These are phyloP conservation scores for Talpa occidentalis DNA, from an alignment of 2,113 vertebrate genomes.

Conservation along the genomic window DNA sequence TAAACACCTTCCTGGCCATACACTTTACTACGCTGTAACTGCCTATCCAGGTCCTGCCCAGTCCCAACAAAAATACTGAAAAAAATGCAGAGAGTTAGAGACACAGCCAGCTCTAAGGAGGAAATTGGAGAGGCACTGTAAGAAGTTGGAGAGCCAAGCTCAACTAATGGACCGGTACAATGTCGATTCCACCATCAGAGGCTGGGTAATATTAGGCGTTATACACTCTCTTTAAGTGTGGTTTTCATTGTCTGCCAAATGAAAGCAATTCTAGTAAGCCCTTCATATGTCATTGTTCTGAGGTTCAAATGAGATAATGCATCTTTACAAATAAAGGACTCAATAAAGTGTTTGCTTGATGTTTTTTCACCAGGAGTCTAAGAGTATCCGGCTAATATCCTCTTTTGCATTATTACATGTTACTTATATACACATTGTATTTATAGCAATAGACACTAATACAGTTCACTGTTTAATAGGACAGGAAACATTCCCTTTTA, in stretches of 20 bases:
- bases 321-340: neutral
- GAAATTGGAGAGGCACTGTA: neutral
- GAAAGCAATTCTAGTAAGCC: neutral
- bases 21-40: neutral
- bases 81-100: neutral
- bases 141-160: neutral
- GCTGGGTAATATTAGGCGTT: neutral
- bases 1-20: neutral
- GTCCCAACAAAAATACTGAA: neutral
- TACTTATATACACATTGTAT: neutral
- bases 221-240: neutral
- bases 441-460: neutral
- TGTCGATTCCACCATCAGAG: neutral
- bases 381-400: neutral
- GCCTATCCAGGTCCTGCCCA: neutral
- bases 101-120: neutral
- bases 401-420: neutral
- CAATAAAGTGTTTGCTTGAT: neutral
- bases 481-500: neutral
- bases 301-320: neutral
- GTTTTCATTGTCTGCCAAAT: neutral
- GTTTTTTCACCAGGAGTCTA: neutral
- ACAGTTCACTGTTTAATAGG: neutral
- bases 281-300: neutral
- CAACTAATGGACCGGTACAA: neutral